Conservation (phyloP, 2,888 invertebrate species). For the Abrostola triplasia region DNA sequence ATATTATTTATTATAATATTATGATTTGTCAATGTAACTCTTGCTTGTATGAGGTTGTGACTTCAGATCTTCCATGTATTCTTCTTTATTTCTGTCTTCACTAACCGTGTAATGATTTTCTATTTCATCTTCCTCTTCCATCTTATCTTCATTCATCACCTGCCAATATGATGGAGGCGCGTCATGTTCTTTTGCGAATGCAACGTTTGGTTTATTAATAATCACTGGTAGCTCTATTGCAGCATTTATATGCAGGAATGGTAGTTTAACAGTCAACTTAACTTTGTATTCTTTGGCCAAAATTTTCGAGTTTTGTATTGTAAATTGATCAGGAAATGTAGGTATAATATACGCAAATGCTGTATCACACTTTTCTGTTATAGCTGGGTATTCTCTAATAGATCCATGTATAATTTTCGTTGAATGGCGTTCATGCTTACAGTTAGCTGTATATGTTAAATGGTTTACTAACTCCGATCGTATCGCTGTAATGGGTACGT, state of each 20-base stretch:
- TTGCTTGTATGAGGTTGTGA: not conserved
- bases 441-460: conserved; percentile 43
- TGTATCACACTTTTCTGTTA: conserved; percentile 37
- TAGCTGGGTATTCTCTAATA: conserved; percentile 16
- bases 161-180: not conserved
- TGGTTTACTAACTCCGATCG: conserved; percentile 42
- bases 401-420: conserved; percentile 20
- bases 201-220: conserved; percentile 27
- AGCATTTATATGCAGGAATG: conserved; percentile 52
- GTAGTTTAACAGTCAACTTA: conserved; percentile 48
- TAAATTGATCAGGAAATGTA: conserved; percentile 39
- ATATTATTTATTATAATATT: no score
- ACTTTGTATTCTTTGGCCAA: conserved; percentile 48
- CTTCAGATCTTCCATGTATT: not conserved
- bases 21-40: no score
- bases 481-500: conserved; percentile 40
- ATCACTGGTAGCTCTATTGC: conserved; percentile 53
- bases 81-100: not conserved
- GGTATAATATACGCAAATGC: conserved; percentile 32
- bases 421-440: conserved; percentile 18
- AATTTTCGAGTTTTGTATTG: conserved; percentile 51
- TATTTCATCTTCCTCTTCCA: not conserved
- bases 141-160: not conserved
- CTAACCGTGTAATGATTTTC: not conserved
- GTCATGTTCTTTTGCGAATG: conserved; percentile 9